A percentile compares a stretch with the other conserved stretches of the same genome.
These are phyloP conservation scores for Brachionus koreanus DNA, from an alignment of 1,140 invertebrate genomes.

Conservation along the genomic window DNA sequence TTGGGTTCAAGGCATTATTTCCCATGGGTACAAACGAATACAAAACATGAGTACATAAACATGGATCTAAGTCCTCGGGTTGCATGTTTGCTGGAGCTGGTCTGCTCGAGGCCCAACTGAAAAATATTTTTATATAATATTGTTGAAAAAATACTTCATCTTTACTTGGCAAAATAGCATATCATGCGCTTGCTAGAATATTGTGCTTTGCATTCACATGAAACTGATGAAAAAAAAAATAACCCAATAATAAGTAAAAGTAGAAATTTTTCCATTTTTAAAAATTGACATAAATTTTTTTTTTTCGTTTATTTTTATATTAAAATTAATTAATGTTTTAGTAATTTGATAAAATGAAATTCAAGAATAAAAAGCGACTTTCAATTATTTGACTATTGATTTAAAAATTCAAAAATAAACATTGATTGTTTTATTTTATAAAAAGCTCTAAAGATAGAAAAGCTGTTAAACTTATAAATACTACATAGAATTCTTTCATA, in stretches of 20 bases:
- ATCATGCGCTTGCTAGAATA: constrained; percentile 10
- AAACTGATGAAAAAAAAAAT: not conserved
- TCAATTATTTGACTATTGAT: not conserved
- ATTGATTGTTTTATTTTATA: not conserved
- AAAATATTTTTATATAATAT: not conserved
- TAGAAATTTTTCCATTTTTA: not conserved
- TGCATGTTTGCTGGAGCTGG: constrained; percentile 59
- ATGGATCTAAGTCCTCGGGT: constrained; percentile 66
- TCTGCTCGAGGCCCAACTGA: constrained; percentile 52
- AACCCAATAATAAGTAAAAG: not conserved
- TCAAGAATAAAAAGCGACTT: not conserved
- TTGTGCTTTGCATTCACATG: constrained; percentile 36
- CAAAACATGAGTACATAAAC: constrained; percentile 73
- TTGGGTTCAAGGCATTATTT: constrained; percentile 48
- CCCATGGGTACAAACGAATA: constrained; percentile 73
- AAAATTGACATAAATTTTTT: not conserved
- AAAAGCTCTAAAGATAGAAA: constrained; percentile 17
- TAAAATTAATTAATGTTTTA: not conserved
- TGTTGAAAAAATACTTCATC: not conserved
- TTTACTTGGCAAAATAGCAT: constrained; percentile 43
- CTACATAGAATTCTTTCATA: constrained; percentile 35
- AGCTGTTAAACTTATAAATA: constrained; percentile 13
- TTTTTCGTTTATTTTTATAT: not conserved
- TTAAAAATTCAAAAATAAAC: not conserved
- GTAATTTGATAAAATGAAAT: not conserved